Percentiles rank a stretch among this genome's conserved stretches.
Conservation (phyloP, 2,113 vertebrate genomes). For the Bostrychus sinensis region DNA sequence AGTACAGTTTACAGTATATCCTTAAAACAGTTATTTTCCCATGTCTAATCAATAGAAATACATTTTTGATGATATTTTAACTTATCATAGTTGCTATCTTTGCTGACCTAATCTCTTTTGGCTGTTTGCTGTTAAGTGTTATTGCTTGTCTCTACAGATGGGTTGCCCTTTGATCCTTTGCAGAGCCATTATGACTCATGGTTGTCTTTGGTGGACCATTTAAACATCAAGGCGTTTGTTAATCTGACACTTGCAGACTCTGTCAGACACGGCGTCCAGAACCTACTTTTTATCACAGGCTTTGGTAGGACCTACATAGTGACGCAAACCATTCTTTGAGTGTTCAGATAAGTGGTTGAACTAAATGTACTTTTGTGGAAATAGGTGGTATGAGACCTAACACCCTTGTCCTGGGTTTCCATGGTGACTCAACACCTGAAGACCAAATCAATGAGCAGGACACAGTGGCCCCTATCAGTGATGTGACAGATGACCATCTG, state of each 20-base stretch:
- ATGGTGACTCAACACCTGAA: conserved; percentile 79
- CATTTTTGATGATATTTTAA: too few species aligned
- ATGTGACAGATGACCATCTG: conserved; percentile 40
- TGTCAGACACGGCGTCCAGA: conserved; percentile 82
- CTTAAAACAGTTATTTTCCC: too few species aligned
- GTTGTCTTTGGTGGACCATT: conserved; percentile 86
- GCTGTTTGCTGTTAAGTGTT: neutral
- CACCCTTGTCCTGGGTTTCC: conserved; percentile 85
- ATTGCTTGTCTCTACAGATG: conserved; percentile 68
- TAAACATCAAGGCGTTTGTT: conserved; percentile 89
- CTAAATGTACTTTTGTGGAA: conserved; percentile 9
- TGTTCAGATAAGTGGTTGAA: neutral
- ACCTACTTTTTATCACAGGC: conserved; percentile 88
- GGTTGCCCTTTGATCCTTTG: conserved; percentile 82
- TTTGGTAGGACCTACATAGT: conserved; percentile 79
- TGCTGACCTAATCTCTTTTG: neutral
- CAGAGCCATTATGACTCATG: conserved; percentile 84
- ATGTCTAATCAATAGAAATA: too few species aligned
- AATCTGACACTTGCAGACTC: conserved; percentile 86
- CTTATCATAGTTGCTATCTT: too few species aligned
- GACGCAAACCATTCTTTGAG: neutral
- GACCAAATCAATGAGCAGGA: conserved; percentile 77
- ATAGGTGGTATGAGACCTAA: conserved; percentile 88
- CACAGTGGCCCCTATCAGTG: conserved; percentile 21
- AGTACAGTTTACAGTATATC: too few species aligned